Percentiles rank a stretch among this genome's conserved stretches.
Evolutionary conservation across 1,140 invertebrate species (phyloP).

Genomic region (Harlomillsia oculata): DNA sequence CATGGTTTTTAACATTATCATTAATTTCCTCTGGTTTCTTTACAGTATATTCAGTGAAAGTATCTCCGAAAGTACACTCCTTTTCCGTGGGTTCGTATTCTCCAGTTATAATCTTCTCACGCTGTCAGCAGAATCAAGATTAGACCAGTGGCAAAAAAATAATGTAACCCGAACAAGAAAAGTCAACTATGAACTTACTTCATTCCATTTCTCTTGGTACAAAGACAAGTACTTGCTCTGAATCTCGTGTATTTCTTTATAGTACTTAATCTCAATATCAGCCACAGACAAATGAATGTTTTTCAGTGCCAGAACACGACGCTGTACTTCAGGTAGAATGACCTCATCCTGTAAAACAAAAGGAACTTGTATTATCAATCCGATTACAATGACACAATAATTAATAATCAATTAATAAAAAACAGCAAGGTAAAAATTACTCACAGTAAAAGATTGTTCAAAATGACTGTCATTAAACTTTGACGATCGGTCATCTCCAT

Average conservation of each 20-base stretch:
- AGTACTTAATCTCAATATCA: slow-evolving; percentile 87
- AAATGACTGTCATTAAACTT: no score
- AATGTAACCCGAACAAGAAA: no score
- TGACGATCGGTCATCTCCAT: no score
- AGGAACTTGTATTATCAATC: no score
- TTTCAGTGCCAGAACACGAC: slow-evolving; percentile 81
- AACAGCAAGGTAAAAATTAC: no score
- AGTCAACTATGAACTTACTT: no score
- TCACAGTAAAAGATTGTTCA: no score
- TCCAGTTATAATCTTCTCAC: slow-evolving; percentile 67
- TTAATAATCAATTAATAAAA: no score
- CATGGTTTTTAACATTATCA: slow-evolving; percentile 47
- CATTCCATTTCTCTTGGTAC: slow-evolving; percentile 50
- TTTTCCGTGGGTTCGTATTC: slow-evolving; percentile 75
- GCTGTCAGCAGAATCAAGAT: slow-evolving; percentile 71
- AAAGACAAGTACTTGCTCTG: slow-evolving; percentile 82
- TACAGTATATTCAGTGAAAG: no score
- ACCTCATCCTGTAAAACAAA: no score
- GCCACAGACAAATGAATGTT: slow-evolving; percentile 79
- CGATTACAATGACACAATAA: no score
- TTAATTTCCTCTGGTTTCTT: slow-evolving; percentile 53
- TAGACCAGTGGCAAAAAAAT: no score
- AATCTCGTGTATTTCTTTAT: slow-evolving; percentile 83
- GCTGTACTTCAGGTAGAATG: slow-evolving; percentile 64
- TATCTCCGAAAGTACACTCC: slow-evolving; percentile 71